phyloP scores from a whole-genome alignment of 2,888 invertebrate species.

The Trissolcus brochymenae region DNA sequence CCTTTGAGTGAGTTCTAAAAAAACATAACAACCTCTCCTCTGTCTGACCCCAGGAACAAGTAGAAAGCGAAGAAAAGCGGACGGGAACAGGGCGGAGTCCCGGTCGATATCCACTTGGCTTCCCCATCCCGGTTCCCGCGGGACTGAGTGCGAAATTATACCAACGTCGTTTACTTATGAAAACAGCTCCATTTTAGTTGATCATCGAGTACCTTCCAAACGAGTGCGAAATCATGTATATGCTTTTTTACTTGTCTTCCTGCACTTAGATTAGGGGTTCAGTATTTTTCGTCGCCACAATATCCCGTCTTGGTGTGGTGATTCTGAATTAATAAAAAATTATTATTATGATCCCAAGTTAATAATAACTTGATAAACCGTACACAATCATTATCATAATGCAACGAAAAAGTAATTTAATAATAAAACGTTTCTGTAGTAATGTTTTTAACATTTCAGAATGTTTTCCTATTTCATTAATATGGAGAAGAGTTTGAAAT shows the following conservation, averaged over 20 bases:
- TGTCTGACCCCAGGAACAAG: conserved; percentile 26
- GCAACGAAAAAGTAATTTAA: too few species aligned
- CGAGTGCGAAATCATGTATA: conserved; percentile 52
- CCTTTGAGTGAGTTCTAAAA: conserved; percentile 37
- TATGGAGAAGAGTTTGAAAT: too few species aligned
- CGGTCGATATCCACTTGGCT: conserved; percentile 64
- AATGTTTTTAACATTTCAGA: too few species aligned
- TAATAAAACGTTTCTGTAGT: too few species aligned
- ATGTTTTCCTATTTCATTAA: too few species aligned
- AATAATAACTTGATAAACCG: too few species aligned
- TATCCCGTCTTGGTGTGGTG: conserved; percentile 6
- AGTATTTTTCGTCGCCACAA: conserved; percentile 5
- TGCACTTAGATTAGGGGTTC: conserved; percentile 18
- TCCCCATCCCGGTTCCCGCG: conserved; percentile 56
- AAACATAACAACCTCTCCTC: conserved; percentile 45
- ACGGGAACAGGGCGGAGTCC: conserved; percentile 61
- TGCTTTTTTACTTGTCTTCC: conserved; percentile 5
- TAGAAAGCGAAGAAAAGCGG: conserved; percentile 47
- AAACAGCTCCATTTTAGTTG: conserved; percentile 61
- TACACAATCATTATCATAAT: too few species aligned
- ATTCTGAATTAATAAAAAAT: conserved; percentile 18
- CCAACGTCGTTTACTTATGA: conserved; percentile 63
- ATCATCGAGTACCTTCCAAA: conserved; percentile 49
- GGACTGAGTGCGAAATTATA: conserved; percentile 64
- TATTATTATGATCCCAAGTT: neutral